These are phyloP conservation scores for Numenius phaeopus DNA, from an alignment of 2,797 vertebrate species.

Conservation along the genomic window DNA sequence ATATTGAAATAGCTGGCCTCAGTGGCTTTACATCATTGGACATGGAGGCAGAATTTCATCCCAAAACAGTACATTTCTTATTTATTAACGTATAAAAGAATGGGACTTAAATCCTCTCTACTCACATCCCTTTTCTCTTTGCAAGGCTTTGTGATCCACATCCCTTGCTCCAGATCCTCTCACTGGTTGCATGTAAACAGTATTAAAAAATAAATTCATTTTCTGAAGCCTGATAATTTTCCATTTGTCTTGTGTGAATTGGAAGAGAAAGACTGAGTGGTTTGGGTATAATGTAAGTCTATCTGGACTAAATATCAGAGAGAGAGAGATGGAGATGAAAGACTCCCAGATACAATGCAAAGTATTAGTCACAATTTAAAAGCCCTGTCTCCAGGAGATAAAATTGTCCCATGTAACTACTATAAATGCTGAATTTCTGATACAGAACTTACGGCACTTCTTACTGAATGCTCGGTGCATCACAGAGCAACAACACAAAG, in stretches of 20 bases:
- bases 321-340: constrained; percentile 20
- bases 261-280: background rate
- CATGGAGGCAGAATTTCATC: background rate
- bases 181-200: background rate
- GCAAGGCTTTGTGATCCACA: background rate
- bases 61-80: background rate
- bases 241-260: background rate
- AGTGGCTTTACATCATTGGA: background rate
- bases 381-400: constrained; percentile 7
- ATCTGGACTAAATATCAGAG: background rate
- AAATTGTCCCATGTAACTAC: constrained; percentile 1
- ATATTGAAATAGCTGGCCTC: background rate
- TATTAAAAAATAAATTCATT: background rate
- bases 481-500: background rate
- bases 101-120: background rate
- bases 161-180: background rate
- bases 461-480: background rate
- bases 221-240: background rate
- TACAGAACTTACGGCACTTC: background rate
- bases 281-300: background rate
- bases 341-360: background rate
- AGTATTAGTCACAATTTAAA: constrained; percentile 30
- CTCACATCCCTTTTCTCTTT: background rate
- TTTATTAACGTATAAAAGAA: background rate
- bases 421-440: constrained; percentile 6